phyloP scores from a whole-genome alignment of 2,888 invertebrate genomes.

The Perizoma affinitatum region DNA sequence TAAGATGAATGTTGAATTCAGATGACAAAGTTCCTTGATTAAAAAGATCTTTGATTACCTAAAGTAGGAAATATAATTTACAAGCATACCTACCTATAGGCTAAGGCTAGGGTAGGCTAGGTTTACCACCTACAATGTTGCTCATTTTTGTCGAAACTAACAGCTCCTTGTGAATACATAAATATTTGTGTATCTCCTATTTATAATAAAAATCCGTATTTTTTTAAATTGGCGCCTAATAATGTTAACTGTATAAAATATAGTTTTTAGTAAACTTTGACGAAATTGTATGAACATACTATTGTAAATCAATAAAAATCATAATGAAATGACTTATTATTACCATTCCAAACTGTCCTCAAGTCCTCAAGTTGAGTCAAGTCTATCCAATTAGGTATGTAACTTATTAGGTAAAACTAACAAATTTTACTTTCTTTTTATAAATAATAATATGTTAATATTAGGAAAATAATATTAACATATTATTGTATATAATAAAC shows the following conservation, averaged over 20 bases:
- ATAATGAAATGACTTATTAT: conserved; percentile 7
- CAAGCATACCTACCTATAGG: conserved; percentile 14
- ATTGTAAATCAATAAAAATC: conserved; percentile 44
- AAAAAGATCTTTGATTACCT: conserved; percentile 14
- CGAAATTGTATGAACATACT: conserved; percentile 59
- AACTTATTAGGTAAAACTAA: too few relatives aligned
- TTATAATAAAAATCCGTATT: conserved; percentile 31
- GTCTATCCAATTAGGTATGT: too few relatives aligned
- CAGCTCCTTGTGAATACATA: conserved; percentile 28
- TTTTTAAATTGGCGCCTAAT: conserved; percentile 32
- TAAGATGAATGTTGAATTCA: conserved; percentile 16
- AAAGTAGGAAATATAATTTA: conserved; percentile 12
- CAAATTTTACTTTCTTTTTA: too few relatives aligned
- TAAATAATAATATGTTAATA: too few relatives aligned
- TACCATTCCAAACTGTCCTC: too few relatives aligned
- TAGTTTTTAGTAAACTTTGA: conserved; percentile 57
- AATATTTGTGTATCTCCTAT: conserved; percentile 34
- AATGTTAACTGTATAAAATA: conserved; percentile 31
- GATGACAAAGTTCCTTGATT: conserved; percentile 17
- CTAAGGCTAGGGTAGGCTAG: too few relatives aligned
- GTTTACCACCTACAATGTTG: conserved; percentile 29
- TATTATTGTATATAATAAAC: too few relatives aligned
- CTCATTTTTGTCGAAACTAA: conserved; percentile 33
- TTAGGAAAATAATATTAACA: too few relatives aligned
- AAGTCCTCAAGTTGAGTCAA: too few relatives aligned